Evolutionary conservation across 2,888 invertebrate genomes (phyloP).

Genomic region (Macrosiphum euphorbiae): DNA sequence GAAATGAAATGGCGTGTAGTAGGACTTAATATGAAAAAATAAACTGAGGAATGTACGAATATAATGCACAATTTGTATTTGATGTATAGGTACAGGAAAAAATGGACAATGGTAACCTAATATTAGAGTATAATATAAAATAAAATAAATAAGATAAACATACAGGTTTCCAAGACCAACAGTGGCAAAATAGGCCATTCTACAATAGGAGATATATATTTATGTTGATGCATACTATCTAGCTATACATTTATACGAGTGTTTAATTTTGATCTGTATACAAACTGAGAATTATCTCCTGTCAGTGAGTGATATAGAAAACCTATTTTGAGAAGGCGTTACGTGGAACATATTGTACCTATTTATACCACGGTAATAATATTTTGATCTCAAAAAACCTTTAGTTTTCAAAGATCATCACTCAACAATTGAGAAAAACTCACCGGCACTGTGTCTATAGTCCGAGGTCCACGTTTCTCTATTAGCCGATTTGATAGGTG

Average conservation of each 20-base stretch:
- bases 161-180: not conserved
- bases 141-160: not conserved
- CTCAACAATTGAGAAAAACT: slow-evolving; percentile 5
- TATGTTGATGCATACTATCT: not conserved
- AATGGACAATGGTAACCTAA: not conserved
- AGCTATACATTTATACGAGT: not conserved
- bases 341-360: not conserved
- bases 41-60: not conserved
- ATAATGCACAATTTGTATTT: not conserved
- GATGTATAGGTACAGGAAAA: not conserved
- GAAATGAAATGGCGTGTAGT: not conserved
- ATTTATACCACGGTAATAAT: not conserved
- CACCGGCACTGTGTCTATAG: slow-evolving; percentile 65
- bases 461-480: slow-evolving; percentile 68
- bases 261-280: not conserved
- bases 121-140: not conserved
- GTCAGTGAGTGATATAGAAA: not conserved
- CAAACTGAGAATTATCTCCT: not conserved
- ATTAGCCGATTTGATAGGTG: slow-evolving; percentile 70
- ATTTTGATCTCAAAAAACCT: no score
- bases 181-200: not conserved
- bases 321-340: not conserved
- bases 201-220: not conserved
- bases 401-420: no score
- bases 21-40: not conserved